A percentile compares a stretch with the other conserved stretches of the same genome.
Conservation (phyloP, 2,113 vertebrate genomes). For the Pholis gunnellus region DNA sequence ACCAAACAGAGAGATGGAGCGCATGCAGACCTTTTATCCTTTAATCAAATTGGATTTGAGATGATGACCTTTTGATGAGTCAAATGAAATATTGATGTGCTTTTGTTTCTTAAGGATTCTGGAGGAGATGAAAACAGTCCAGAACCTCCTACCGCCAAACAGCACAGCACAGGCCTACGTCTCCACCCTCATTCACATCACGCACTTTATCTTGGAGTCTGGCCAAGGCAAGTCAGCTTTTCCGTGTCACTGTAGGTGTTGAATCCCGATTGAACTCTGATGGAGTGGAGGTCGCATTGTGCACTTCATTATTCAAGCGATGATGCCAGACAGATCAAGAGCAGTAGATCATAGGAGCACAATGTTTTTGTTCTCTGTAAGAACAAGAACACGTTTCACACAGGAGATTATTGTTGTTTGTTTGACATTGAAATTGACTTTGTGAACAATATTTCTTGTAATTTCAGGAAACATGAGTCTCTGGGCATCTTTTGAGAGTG, state of each 20-base stretch:
- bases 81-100: slow-evolving; percentile 20
- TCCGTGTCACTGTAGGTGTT: slow-evolving; percentile 35
- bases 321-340: slow-evolving; percentile 5
- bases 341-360: background rate
- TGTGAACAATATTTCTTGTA: slow-evolving; percentile 25
- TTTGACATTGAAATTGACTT: background rate
- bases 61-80: slow-evolving; percentile 22
- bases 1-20: background rate
- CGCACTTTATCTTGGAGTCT: slow-evolving; percentile 64
- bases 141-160: slow-evolving; percentile 70
- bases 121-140: slow-evolving; percentile 68
- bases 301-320: slow-evolving; percentile 12
- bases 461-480: slow-evolving; percentile 72
- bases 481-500: slow-evolving; percentile 55
- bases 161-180: slow-evolving; percentile 60
- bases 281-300: slow-evolving; percentile 14
- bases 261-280: slow-evolving; percentile 50
- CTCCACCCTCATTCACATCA: slow-evolving; percentile 67
- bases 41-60: background rate
- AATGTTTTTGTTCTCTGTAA: background rate
- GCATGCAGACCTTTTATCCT: background rate
- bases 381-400: background rate
- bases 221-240: slow-evolving; percentile 72
- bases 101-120: slow-evolving; percentile 74
- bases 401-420: background rate